phyloP scores from a whole-genome alignment of 92 coral and sea anemone species.

The Porites rus region DNA sequence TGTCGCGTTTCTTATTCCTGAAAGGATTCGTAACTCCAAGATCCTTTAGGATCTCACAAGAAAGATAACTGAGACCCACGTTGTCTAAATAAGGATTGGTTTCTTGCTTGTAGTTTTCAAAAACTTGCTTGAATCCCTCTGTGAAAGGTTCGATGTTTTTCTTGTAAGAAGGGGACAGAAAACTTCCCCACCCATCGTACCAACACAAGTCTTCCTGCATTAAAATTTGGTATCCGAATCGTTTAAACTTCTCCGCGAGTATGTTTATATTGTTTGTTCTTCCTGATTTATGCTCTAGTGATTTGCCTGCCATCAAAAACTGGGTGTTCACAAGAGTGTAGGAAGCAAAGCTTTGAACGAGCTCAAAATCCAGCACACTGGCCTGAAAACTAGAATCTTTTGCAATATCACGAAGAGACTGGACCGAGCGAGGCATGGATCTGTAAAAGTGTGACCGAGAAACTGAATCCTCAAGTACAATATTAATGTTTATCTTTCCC shows the following conservation, averaged over 20 bases:
- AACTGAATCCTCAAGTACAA: slow-evolving; percentile 88
- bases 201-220: slow-evolving; percentile 94
- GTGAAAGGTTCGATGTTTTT: slow-evolving; percentile 62
- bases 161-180: slow-evolving; percentile 73
- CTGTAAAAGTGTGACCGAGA: slow-evolving; percentile 92
- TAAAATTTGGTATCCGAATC: slow-evolving; percentile 79
- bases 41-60: slow-evolving; percentile 74
- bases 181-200: slow-evolving; percentile 85
- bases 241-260: slow-evolving; percentile 52
- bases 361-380: slow-evolving; percentile 85
- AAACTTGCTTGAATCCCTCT: slow-evolving; percentile 55
- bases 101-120: slow-evolving; percentile 33
- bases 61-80: slow-evolving; percentile 71
- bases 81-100: slow-evolving; percentile 68
- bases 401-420: slow-evolving; percentile 70
- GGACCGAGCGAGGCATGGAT: slow-evolving; percentile 79
- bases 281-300: slow-evolving; percentile 20
- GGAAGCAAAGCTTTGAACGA: slow-evolving; percentile 88
- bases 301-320: slow-evolving; percentile 75
- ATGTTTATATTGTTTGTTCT: slow-evolving; percentile 63
- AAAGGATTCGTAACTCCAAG: slow-evolving; percentile 80
- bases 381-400: slow-evolving; percentile 68
- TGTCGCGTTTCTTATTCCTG: slow-evolving; percentile 12
- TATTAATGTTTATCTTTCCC: slow-evolving; percentile 73
- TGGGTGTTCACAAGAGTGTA: slow-evolving; percentile 77